Evolutionary conservation across 2,113 vertebrate species (phyloP), one percentile per base, ranked within the genome.

Genomic region (Tyto alba): DNA sequence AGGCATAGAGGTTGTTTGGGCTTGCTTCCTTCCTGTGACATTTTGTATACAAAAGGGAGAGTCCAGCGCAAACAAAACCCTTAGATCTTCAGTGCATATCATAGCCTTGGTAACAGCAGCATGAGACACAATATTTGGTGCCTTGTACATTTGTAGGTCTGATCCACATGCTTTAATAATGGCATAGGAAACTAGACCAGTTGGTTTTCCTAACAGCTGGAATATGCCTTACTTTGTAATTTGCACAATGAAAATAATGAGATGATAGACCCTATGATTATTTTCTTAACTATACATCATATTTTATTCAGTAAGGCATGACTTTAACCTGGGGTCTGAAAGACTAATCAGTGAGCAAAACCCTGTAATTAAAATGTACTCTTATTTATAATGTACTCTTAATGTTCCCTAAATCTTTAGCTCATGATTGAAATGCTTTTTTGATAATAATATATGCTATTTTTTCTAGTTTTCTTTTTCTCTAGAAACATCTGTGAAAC

Each of bases 401-500:
- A 78, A 64, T 53, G 25, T 82, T 87, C 26, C 27, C 13, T 78
- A 72, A 66, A 74, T 86, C 47, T 90, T 90, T 81, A 75, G 34
- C 30, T 79, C 40, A 47, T 85, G 25, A 89, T 64, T 89, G 27
- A 85, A 91, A 90, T 48, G 25, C 1, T 57, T 89, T 90, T 63
- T 87, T 60, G 9, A 36, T 89, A 90, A 75, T 60, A 75, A 81
- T 67, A 59, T 19, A 63, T 63, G 19, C 12, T 89, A 52, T 83
- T 88, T 81, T 90, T 52, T 88, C 81, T 90, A 71, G 38, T 75
- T 80, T 67, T 75, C 16, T 73, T 74, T 90, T 88, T 62, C 69
- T 76, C 27, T 72, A 45, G 77, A 89, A 96, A 95, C 85, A 96
- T 97, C 90, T 97, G 94, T 93, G 80, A 90, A 92, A 94, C 85